Base-by-base conservation (phyloP, 1,140 invertebrate species). In the Ectropis grisescens region DNA sequence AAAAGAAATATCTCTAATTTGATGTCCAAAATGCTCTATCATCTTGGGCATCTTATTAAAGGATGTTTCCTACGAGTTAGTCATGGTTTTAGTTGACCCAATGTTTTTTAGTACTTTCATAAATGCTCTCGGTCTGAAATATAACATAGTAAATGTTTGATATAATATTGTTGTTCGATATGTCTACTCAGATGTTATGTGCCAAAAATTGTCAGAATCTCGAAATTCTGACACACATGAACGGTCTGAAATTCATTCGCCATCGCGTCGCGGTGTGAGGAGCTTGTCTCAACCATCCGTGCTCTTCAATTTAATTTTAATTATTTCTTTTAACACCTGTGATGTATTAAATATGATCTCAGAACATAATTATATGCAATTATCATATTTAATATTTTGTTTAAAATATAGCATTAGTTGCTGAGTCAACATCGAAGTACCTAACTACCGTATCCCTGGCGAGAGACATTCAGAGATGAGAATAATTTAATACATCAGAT, bases 261-360 rank as follows among this genome's bases (percentile, higher is more conserved):
- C 16, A 19, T 19, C 16, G n/a, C n/a, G n/a, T n/a, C n/a, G n/a
- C n/a, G n/a, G n/a, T n/a, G n/a, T n/a, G n/a, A n/a, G n/a, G n/a
- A n/a, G n/a, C n/a, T n/a, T n/a, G n/a, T n/a, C n/a, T n/a, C n/a
- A n/a, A n/a, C n/a, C n/a, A n/a, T n/a, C n/a, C n/a, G n/a, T n/a
- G 16, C 16, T 4, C 16, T 19, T 19, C 8, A n/a, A 8, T 19
- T 19, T 19, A 19, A 19, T 19, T 19, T 19, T 19, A 65, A 56
- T 62, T 61, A 51, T 71, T 58, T 76, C 48, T 67, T 55, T 68
- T 54, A 58, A 76, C 72, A 75, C 72, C 76, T 82, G 76, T 82
- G 76, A 82, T 82, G 72, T 82, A 79, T 81, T 80, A 80, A 81
- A 80, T 82, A 82, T 81, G 79, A 82, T 82, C 79, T 82, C 79